Conservation (phyloP, 2,888 invertebrate species). For the Chymomyza procnemis region DNA sequence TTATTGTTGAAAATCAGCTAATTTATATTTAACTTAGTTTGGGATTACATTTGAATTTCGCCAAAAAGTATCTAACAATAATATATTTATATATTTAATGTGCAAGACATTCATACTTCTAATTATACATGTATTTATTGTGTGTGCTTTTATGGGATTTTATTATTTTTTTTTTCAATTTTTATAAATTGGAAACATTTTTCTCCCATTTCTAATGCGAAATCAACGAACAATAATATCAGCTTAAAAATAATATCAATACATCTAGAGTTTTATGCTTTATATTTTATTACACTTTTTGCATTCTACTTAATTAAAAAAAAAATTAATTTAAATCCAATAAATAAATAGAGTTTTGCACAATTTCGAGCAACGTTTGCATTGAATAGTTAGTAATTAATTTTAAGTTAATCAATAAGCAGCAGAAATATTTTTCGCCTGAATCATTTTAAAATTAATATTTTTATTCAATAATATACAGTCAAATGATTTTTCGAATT, state of each 20-base stretch:
- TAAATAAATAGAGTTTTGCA: not conserved
- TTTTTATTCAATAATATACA: not conserved
- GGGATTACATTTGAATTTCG: conserved; percentile 47
- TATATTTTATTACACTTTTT: conserved; percentile 1
- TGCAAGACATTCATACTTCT: conserved; percentile 28
- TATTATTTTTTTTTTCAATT: not conserved
- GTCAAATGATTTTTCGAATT: no score
- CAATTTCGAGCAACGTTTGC: not conserved
- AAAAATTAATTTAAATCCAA: not conserved
- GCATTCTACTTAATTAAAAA: conserved; percentile 10
- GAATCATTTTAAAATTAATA: not conserved
- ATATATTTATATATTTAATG: conserved; percentile 22
- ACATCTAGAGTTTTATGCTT: not conserved
- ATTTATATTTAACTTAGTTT: conserved; percentile 54
- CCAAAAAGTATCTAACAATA: conserved; percentile 45
- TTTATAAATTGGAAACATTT: not conserved
- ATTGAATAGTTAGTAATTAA: not conserved
- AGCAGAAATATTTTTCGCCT: not conserved
- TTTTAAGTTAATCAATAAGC: not conserved
- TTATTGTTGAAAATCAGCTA: conserved; percentile 50
- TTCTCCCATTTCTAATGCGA: conserved; percentile 1
- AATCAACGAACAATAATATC: conserved; percentile 26
- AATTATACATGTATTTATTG: conserved; percentile 28
- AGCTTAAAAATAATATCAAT: conserved; percentile 39
- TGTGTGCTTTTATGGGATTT: not conserved